Evolutionary conservation across 2,797 vertebrate species (phyloP), one percentile per base, ranked within the genome.

Genomic region (Pseudopleuronectes americanus): DNA sequence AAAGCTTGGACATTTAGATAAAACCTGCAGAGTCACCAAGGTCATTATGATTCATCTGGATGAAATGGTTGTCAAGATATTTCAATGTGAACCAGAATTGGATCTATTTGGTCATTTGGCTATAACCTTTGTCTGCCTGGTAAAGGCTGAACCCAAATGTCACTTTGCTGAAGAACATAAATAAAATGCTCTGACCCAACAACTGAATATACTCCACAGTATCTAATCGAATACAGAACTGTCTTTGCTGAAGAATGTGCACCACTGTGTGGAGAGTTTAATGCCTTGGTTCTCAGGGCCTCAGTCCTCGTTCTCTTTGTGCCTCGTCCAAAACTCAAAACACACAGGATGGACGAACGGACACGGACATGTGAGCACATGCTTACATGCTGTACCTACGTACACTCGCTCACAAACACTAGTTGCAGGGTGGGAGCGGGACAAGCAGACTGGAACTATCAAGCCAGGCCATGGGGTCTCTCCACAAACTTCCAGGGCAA

Each of bases 391-490:
- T 28, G 55, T n/a, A 64, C 52, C 45, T 17, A 51, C 14, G 19
- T 14, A 9, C n/a, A 58, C 19, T 58, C 9, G 6, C 41, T n/a
- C 24, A 43, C 19, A 28, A 47, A 17, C 58, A 16, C 51, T 3
- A 22, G 57, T 23, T 43, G 45, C 38, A 60, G 48, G 33, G 28
- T 16, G n/a, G 22, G 48, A 69, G 58, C 17, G 10, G 33, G 76
- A 76, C 71, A 81, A 88, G 79, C 82, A 71, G 84, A 89, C 77
- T 88, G 88, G 91, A 91, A 90, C 92, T 87, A 91, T 91, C 87
- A 48, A 57, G 77, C 75, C 1, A 31, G 72, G 75, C 78, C 83
- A 87, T 47, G 57, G 79, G 83, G 31, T 53, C 72, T 58, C 75
- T 75, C 83, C 74, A 77, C 72, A 79, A 88, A 89, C 80, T 85